Conservation (phyloP, 2,888 invertebrate species). For the Philereme vetulata region DNA sequence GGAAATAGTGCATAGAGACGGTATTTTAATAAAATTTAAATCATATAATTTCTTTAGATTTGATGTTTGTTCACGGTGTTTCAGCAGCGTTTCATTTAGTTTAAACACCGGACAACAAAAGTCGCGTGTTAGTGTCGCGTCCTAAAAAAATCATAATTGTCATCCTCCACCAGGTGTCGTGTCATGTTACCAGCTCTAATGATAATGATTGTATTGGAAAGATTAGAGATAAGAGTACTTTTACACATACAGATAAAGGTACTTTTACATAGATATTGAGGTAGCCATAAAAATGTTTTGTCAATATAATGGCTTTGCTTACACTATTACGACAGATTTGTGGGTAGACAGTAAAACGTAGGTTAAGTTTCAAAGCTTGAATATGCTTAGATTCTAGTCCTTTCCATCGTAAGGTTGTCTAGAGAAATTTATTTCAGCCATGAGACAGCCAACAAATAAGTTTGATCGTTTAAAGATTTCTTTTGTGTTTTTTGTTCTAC, state of each 20-base stretch:
- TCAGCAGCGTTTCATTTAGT: no score
- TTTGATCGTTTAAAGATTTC: no score
- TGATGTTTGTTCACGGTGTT: no score
- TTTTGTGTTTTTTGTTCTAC: no score
- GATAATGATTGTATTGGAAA: slow-evolving; percentile 47
- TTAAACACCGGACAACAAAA: neutral
- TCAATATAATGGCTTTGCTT: slow-evolving; percentile 33
- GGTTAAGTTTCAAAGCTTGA: neutral
- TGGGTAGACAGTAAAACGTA: slow-evolving; percentile 2
- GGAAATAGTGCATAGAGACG: no score
- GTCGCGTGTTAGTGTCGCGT: slow-evolving; percentile 2
- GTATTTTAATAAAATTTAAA: no score
- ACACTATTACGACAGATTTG: slow-evolving; percentile 22
- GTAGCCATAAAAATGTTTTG: slow-evolving; percentile 35
- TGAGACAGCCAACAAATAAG: no score
- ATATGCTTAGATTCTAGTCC: neutral
- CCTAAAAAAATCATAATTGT: slow-evolving; percentile 25
- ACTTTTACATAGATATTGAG: slow-evolving; percentile 34
- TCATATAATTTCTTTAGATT: no score
- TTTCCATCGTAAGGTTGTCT: no score
- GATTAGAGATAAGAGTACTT: slow-evolving; percentile 26
- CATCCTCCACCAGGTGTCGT: slow-evolving; percentile 23
- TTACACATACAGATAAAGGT: slow-evolving; percentile 24
- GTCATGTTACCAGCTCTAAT: slow-evolving; percentile 47
- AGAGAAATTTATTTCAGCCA: neutral